phyloP scores from a whole-genome alignment of 2,113 vertebrate species.

The Sitta europaea region DNA sequence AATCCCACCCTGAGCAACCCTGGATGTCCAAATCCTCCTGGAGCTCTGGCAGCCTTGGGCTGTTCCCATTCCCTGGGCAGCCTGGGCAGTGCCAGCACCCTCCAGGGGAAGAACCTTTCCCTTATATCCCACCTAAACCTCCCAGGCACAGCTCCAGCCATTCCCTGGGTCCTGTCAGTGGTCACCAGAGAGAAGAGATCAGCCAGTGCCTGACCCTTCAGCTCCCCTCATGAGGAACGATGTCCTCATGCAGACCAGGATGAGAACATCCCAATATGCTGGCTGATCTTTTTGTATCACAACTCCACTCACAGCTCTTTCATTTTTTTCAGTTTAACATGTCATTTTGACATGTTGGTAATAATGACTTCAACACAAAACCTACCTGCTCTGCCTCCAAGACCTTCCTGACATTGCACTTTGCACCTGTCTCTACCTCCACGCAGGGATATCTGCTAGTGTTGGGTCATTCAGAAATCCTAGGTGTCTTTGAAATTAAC shows the following conservation, averaged over 20 bases:
- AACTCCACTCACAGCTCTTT: neutral
- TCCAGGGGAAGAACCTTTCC: neutral
- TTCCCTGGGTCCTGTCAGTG: neutral
- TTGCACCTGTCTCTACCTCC: neutral
- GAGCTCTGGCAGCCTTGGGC: neutral
- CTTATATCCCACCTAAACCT: fast-evolving
- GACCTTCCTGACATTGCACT: neutral
- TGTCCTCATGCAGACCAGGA: neutral
- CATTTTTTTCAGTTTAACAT: neutral
- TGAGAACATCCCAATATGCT: neutral
- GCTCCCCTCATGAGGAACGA: neutral
- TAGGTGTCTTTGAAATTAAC: neutral
- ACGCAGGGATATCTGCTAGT: fast-evolving
- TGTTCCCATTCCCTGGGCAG: neutral
- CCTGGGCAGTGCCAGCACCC: neutral
- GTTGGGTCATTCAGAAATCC: neutral
- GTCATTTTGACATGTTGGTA: neutral
- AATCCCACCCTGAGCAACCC: neutral
- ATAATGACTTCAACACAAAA: neutral
- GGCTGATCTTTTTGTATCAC: neutral
- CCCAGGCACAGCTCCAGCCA: fast-evolving
- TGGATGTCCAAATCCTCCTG: neutral
- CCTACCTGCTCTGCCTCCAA: neutral
- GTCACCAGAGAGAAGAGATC: neutral
- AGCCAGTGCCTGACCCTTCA: neutral